A percentile compares a stretch with the other conserved stretches of the same genome.
phyloP scores from a whole-genome alignment of 2,888 invertebrate species.

The Papilio elwesi region DNA sequence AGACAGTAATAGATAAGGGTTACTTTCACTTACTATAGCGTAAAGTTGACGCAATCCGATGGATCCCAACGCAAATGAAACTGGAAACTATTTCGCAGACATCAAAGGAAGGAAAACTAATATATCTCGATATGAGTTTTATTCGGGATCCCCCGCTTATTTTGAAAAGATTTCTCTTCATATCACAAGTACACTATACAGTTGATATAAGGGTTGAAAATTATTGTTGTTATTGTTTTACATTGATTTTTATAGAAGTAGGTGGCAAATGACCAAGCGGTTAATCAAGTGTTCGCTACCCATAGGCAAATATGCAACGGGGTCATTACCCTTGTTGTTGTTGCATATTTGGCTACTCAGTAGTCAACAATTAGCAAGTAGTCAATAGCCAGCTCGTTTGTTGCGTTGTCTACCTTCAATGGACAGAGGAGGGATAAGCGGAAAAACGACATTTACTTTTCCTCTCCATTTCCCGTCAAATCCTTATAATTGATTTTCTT shows the following conservation, averaged over 20 bases:
- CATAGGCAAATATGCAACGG: too few species aligned
- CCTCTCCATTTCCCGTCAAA: too few species aligned
- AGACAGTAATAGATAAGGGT: neutral
- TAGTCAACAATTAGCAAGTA: too few species aligned
- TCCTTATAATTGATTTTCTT: too few species aligned
- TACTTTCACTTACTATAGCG: neutral
- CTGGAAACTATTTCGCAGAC: neutral
- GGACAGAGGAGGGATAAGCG: too few species aligned
- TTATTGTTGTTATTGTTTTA: neutral
- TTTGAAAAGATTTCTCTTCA: neutral
- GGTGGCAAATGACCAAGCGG: too few species aligned
- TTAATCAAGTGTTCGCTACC: too few species aligned
- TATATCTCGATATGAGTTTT: neutral
- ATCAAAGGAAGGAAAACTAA: constrained; percentile 11
- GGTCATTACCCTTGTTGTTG: too few species aligned
- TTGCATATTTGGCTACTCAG: too few species aligned
- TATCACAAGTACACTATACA: neutral
- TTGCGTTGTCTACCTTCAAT: too few species aligned
- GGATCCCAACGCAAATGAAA: neutral
- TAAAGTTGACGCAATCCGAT: neutral
- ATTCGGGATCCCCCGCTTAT: neutral
- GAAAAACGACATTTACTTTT: too few species aligned
- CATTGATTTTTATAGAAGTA: neutral
- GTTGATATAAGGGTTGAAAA: neutral
- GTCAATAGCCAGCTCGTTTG: too few species aligned